Conservation (phyloP, 2,888 invertebrate species). For the Rhamnusium bicolor region DNA sequence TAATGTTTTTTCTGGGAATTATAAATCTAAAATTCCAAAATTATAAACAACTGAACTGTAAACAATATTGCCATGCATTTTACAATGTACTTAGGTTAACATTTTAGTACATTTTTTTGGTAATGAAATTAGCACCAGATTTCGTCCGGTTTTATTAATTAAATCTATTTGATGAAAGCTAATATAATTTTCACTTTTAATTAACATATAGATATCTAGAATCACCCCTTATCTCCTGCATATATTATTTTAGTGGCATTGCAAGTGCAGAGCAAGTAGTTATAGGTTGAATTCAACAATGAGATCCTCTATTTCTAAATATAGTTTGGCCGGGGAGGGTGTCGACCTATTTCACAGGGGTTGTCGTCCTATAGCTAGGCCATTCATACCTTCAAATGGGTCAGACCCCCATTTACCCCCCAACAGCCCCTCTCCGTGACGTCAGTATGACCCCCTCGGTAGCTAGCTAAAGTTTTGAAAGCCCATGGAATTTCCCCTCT, state of each 20-base stretch:
- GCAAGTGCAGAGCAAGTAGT: not conserved
- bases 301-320: slow-evolving; percentile 55
- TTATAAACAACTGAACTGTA: too few relatives aligned
- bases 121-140: too few relatives aligned
- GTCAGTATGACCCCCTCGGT: slow-evolving; percentile 41
- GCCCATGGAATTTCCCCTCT: slow-evolving; percentile 31
- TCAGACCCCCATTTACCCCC: slow-evolving; percentile 43
- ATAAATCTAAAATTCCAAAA: too few relatives aligned
- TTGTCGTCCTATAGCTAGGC: slow-evolving; percentile 64
- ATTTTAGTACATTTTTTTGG: too few relatives aligned
- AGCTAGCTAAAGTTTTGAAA: slow-evolving; percentile 18
- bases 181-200: too few relatives aligned
- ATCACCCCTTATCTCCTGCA: not conserved
- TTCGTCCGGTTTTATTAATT: too few relatives aligned
- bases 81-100: too few relatives aligned
- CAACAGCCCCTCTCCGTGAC: slow-evolving; percentile 29
- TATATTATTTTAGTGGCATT: not conserved
- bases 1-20: too few relatives aligned
- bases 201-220: too few relatives aligned
- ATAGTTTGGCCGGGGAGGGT: slow-evolving; percentile 56
- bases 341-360: slow-evolving; percentile 61
- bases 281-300: slow-evolving; percentile 42
- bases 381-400: slow-evolving; percentile 62
- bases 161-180: too few relatives aligned
- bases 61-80: too few relatives aligned